Base-by-base conservation (phyloP, 2,797 vertebrate species). In the Phaenicophaeus curvirostris region DNA sequence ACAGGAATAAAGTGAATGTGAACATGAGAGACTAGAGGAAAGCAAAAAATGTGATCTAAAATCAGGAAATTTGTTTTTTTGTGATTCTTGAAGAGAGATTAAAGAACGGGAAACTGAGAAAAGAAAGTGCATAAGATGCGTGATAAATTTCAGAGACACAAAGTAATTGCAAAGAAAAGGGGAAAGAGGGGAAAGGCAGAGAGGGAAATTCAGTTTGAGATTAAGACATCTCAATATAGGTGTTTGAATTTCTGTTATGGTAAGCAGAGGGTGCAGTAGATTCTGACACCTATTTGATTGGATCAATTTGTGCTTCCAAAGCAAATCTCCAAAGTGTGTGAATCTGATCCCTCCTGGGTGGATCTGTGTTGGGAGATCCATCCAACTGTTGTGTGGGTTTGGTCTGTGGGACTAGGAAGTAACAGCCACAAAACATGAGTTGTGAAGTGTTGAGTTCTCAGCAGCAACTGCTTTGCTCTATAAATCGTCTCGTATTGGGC, bases 401-500 rank as follows among this genome's bases (percentile, higher is more conserved):
- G 48, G 21, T 69, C 61, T 74, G 16, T 53, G 69, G 25, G 28
- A 57, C 24, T 16, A 48, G 28, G 14, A 72, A 63, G 33, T 44
- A 65, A 67, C 51, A 63, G 27, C 37, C 58, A 39, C 16, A 41
- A 30, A 75, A 33, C 1, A 1, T 4, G 2, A 13, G 4, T 33
- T 66, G 5, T 10, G 5, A 54, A 21, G 12, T 27, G 11, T 25
- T 62, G 41, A 5, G 11, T 48, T 81, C 30, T 94, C 59, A 37
- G 37, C 50, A 35, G 76, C 10, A 35, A 33, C 33, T 31, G 6
- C n/a, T 89, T 82, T 69, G 51, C 42, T 58, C 28, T 66, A 33
- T 48, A 51, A 3, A 37, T 89, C 25, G 11, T 73, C 19, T 58
- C 1, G 0, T 39, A 5, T 5, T 37, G 5, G 9, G 4, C 9